Evolutionary conservation across 2,797 vertebrate species (phyloP), one percentile per base, ranked within the genome.

Genomic region (Coregonus sp.): DNA sequence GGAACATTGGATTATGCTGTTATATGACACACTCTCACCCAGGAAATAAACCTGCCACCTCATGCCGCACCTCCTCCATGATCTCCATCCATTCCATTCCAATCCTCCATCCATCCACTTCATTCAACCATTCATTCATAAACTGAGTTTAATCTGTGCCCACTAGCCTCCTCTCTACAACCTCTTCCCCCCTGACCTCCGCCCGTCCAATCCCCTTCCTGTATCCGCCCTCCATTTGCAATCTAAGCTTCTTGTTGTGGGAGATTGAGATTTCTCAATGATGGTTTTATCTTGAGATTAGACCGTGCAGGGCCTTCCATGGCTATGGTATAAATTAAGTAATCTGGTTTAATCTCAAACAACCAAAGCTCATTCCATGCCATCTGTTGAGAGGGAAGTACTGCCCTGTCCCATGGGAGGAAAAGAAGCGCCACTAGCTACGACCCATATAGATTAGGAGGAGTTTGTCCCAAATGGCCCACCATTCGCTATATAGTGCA

Each of bases 261-360:
- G 9, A 18, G 33, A 54, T 71, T 68, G 16, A n/a, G 54, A 29
- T 47, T 47, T 52, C 69, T 86, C 66, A 92, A 89, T 90, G 69
- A 85, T 14, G 78, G 33, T 76, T 74, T 78, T 73, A 70, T 85
- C 47, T 35, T 18, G 0, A 70, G 81, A 87, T 91, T 86, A 86
- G 74, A 72, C 33, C 12, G 3, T 69, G 81, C 54, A 56, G 76
- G 81, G 75, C 69, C 72, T 80, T 14, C 63, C 77, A 25, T 70
- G 35, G 78, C 75, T 80, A n/a, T 1, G 91, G 87, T 83, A 78
- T 66, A 80, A 79, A 89, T 52, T 79, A 79, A 31, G 68, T 84
- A 37, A 29, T 65, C 70, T 59, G 18, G n/a, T 20, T 59, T n/a
- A 92, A 89, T 87, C 86, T 79, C 69, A 25, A 59, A 1, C 6